These are phyloP conservation scores for Centropus unirufus DNA, from an alignment of 2,113 vertebrate species.

Conservation along the genomic window DNA sequence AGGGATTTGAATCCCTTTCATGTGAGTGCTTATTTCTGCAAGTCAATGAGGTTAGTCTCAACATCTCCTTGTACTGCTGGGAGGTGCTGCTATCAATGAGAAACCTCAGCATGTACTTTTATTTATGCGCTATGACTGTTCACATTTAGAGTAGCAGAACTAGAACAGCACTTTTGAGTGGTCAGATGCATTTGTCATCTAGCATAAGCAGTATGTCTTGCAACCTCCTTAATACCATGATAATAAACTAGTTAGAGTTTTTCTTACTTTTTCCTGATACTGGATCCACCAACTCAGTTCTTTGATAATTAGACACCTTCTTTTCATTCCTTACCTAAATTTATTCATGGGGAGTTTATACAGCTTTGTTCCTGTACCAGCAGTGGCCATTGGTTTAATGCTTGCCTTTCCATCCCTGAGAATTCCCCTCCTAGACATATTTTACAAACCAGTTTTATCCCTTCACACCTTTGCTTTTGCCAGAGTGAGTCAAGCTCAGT, in stretches of 20 bases:
- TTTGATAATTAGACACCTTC: neutral
- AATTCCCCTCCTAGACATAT: neutral
- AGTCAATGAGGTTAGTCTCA: neutral
- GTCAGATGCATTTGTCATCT: neutral
- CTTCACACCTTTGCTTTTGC: neutral
- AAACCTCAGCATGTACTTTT: neutral
- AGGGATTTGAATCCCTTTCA: neutral
- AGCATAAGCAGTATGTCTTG: neutral
- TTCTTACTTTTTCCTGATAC: neutral
- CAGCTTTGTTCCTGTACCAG: neutral
- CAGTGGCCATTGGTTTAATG: neutral
- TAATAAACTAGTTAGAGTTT: neutral
- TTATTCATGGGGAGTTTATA: neutral
- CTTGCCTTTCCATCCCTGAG: neutral
- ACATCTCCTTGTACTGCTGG: neutral
- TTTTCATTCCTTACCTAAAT: neutral
- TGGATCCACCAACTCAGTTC: neutral
- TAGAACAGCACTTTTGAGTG: neutral
- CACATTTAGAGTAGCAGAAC: neutral
- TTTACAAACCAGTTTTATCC: neutral
- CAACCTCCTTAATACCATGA: neutral
- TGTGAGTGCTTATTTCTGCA: neutral
- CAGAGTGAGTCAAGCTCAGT: neutral
- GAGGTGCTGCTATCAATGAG: neutral
- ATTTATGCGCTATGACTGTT: neutral